Conservation (phyloP, 2,797 vertebrate genomes). For the Sebastes minor region DNA sequence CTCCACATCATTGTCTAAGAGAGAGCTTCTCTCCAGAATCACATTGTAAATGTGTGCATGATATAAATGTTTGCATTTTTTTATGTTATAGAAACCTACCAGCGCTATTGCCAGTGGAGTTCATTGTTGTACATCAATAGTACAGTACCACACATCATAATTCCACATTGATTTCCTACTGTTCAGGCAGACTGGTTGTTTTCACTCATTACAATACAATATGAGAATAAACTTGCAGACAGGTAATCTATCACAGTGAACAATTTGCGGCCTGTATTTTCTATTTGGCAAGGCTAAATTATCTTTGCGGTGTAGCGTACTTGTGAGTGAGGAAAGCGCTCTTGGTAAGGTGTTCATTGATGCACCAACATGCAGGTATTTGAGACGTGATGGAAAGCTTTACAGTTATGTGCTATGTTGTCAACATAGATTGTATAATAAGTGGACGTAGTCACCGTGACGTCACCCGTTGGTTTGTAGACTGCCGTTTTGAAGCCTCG, state of each 20-base stretch:
- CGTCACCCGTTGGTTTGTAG: too few species aligned
- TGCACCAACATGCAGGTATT: neutral
- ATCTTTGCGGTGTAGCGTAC: neutral
- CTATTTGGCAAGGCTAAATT: neutral
- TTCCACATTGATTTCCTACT: conserved; percentile 13
- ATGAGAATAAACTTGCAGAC: conserved; percentile 1
- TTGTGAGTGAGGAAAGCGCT: neutral
- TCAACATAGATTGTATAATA: too few species aligned
- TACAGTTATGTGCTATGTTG: neutral
- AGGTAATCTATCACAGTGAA: neutral
- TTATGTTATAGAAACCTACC: neutral
- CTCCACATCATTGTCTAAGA: neutral
- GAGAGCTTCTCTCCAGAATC: conserved; percentile 5
- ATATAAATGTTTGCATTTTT: neutral
- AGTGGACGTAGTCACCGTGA: too few species aligned
- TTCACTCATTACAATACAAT: conserved; percentile 14
- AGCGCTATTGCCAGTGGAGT: neutral
- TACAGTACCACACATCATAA: conserved; percentile 6
- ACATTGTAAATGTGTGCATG: neutral
- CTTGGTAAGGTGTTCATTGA: neutral
- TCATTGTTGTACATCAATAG: neutral
- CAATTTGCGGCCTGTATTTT: neutral
- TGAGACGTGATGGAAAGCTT: neutral
- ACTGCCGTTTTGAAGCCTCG: too few species aligned
- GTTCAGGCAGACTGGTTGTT: conserved; percentile 22